Percentiles rank a stretch among this genome's conserved stretches.
Conservation (phyloP, 2,797 vertebrate genomes). For the Amblyopsis hoosieri region DNA sequence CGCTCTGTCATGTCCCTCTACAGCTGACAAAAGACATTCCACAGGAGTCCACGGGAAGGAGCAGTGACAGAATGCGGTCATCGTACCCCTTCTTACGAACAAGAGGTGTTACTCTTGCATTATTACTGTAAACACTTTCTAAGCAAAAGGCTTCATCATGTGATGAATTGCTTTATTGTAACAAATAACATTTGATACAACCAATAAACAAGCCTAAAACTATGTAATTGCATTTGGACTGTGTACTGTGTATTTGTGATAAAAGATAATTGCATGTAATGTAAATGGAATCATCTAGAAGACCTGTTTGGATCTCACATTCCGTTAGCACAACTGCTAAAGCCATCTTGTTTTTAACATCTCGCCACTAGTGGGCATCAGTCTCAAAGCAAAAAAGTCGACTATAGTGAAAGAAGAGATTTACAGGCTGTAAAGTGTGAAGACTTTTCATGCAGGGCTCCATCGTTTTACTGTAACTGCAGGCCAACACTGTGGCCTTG, state of each 20-base stretch:
- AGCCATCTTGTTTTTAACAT: neutral
- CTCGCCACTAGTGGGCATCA: slow-evolving; percentile 46
- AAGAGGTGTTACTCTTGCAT: neutral
- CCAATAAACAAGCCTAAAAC: too few species aligned
- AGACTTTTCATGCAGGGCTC: neutral
- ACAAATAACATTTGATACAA: too few species aligned
- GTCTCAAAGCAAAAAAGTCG: slow-evolving; percentile 19
- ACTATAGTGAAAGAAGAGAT: neutral
- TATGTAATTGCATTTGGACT: too few species aligned
- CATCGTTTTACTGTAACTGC: slow-evolving; percentile 9
- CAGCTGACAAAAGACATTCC: slow-evolving; percentile 54
- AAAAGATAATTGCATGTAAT: too few species aligned
- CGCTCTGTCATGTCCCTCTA: slow-evolving; percentile 63
- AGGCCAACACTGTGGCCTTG: neutral
- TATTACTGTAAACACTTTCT: neutral
- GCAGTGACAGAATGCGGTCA: neutral
- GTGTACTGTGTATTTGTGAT: too few species aligned
- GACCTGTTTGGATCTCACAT: too few species aligned
- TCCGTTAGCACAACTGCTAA: too few species aligned
- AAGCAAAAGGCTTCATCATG: neutral
- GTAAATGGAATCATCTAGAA: too few species aligned
- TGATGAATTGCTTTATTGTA: neutral
- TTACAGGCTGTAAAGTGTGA: neutral
- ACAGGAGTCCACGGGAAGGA: slow-evolving; percentile 48
- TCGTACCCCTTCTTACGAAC: slow-evolving; percentile 7